phyloP scores from a whole-genome alignment of 2,113 vertebrate genomes.

The Apodemus speciosus region DNA sequence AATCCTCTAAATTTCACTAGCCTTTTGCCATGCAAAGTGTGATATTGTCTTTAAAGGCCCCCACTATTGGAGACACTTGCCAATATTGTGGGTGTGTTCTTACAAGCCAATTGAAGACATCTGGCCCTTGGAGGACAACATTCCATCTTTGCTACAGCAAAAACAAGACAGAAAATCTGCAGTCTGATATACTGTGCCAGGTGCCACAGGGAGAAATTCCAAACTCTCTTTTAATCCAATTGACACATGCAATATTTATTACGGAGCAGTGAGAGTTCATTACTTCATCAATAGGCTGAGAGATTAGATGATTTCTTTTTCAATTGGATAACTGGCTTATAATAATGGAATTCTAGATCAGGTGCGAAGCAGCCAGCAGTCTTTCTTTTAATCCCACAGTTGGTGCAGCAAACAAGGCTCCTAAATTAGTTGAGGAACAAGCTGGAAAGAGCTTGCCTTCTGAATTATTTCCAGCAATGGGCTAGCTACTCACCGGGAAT shows the following conservation, averaged over 20 bases:
- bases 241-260: slow-evolving; percentile 54
- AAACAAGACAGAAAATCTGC: slow-evolving; percentile 19
- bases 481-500: neutral
- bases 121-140: neutral
- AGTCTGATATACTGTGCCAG: neutral
- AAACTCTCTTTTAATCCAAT: neutral
- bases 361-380: neutral
- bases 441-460: neutral
- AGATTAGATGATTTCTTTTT: slow-evolving; percentile 17
- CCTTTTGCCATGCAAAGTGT: slow-evolving; percentile 35
- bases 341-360: slow-evolving; percentile 43
- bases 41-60: slow-evolving; percentile 22
- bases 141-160: neutral
- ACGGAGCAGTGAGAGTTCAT: neutral
- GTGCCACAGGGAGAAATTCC: slow-evolving; percentile 36
- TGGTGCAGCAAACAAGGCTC: neutral
- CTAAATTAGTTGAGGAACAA: neutral
- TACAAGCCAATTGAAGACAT: slow-evolving; percentile 55
- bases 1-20: slow-evolving; percentile 54
- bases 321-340: slow-evolving; percentile 38
- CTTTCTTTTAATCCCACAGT: slow-evolving; percentile 14
- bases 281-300: slow-evolving; percentile 41
- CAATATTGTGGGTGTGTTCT: slow-evolving; percentile 33
- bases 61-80: neutral
- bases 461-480: neutral